Evolutionary conservation across 2,888 invertebrate genomes (phyloP).

Genomic region (Dromius quadrimaculatus): DNA sequence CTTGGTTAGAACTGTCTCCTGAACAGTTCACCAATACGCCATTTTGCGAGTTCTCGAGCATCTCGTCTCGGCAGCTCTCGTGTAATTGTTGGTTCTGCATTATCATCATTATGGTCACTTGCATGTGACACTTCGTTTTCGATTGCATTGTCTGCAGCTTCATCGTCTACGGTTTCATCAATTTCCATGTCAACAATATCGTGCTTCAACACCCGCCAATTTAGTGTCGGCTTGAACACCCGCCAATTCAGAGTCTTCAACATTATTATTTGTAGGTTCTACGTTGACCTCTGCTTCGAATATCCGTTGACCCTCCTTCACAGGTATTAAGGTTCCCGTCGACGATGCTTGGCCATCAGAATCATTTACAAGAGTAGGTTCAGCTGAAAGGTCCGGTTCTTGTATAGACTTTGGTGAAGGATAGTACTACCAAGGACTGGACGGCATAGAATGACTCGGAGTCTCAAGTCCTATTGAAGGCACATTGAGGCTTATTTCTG

Average conservation of each 20-base stretch:
- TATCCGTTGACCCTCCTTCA: neutral
- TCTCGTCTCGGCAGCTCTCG: conserved; percentile 2
- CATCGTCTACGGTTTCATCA: neutral
- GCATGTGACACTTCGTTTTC: neutral
- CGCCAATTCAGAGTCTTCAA: too few species aligned
- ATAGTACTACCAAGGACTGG: neutral
- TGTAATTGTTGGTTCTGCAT: neutral
- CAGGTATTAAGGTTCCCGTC: neutral
- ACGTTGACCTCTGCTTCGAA: too few species aligned
- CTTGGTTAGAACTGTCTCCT: conserved; percentile 16
- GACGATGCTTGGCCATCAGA: neutral
- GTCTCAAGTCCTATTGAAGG: neutral
- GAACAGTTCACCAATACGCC: neutral
- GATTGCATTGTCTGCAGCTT: neutral
- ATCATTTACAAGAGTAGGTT: neutral
- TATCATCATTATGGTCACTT: neutral
- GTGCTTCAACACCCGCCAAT: too few species aligned
- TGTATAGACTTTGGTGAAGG: neutral
- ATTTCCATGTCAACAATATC: too few species aligned
- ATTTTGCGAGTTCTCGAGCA: conserved; percentile 1
- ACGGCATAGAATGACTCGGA: neutral
- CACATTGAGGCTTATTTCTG: neutral
- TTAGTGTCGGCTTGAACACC: too few species aligned
- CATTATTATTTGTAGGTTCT: too few species aligned
- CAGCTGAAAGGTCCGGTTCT: neutral